Percentiles rank a stretch among this genome's conserved stretches.
Conservation (phyloP, 1,140 invertebrate genomes). For the Helicoverpa armigera region DNA sequence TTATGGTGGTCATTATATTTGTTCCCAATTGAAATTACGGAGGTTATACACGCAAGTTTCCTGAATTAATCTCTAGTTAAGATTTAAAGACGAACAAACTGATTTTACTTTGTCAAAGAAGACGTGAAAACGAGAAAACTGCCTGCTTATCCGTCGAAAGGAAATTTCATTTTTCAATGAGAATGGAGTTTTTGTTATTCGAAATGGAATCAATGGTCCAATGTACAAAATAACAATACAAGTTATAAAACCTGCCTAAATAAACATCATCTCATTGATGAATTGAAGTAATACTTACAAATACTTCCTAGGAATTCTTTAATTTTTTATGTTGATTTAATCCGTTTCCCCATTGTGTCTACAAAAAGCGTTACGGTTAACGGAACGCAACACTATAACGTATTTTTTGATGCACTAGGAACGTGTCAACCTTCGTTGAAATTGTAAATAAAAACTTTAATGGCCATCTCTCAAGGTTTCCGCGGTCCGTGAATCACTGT, state of each 20-base stretch:
- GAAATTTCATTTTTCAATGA: neutral
- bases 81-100: too few relatives aligned
- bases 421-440: slow-evolving; percentile 26
- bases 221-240: too few relatives aligned
- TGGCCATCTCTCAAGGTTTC: slow-evolving; percentile 22
- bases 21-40: neutral
- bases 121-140: too few relatives aligned
- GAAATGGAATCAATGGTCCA: too few relatives aligned
- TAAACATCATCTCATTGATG: neutral
- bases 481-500: slow-evolving; percentile 30
- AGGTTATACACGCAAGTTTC: neutral
- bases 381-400: neutral
- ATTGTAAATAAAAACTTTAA: slow-evolving; percentile 38
- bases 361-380: slow-evolving; percentile 28
- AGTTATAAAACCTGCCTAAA: neutral
- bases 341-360: neutral
- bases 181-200: neutral
- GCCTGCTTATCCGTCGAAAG: neutral
- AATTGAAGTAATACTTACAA: neutral
- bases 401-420: neutral
- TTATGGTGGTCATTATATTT: too few relatives aligned
- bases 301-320: neutral
- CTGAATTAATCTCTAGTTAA: too few relatives aligned
- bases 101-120: too few relatives aligned
- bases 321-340: neutral